Base-by-base conservation (phyloP, 2,888 invertebrate species). In the Cephus rjabovi region DNA sequence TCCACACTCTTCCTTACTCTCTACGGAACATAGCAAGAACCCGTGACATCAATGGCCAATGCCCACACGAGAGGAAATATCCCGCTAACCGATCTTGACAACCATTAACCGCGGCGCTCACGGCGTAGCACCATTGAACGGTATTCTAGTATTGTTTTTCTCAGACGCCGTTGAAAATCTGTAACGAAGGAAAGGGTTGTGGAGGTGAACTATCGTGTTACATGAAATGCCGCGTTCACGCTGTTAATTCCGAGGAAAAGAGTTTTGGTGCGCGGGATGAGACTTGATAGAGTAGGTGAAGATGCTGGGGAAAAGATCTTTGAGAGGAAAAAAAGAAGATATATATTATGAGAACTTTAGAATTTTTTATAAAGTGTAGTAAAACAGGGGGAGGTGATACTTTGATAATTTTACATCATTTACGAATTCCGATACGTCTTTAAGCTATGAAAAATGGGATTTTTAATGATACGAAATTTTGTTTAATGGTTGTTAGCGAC, bases 61-160 rank as follows among this genome's bases (percentile, higher is more conserved):
- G 88, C 89, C 87, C 86, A 87, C 87, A 87, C 87, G 88, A 89
- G 89, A 90, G 89, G 87, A 90, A 90, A 90, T 89, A 88, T 90
- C 89, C 86, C 86, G 86, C 89, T 90, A 90, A 90, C 89, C 90
- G 87, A 89, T 90, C 89, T 89, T 90, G 90, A 90, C 90, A 90
- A 89, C 87, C 89, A 89, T 90, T 89, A 88, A 86, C 87, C 87
- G 86, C 86, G 85, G 81, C 76, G 75, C 78, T 78, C 79, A 79
- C 80, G 81, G 78, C 69, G 74, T 76, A 76, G 77, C 80, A 73
- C 77, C 73, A 76, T 78, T 74, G 80, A 79, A 69, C 71, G 81
- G 69, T 30, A 79, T 78, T 74, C 74, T 76, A 76, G 83, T 85
- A 87, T 87, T 87, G 87, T 87, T 87, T 88, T 86, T 85, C 82